These are phyloP conservation scores for Drosophila funebris DNA, from an alignment of 1,140 invertebrate species.

Conservation along the genomic window DNA sequence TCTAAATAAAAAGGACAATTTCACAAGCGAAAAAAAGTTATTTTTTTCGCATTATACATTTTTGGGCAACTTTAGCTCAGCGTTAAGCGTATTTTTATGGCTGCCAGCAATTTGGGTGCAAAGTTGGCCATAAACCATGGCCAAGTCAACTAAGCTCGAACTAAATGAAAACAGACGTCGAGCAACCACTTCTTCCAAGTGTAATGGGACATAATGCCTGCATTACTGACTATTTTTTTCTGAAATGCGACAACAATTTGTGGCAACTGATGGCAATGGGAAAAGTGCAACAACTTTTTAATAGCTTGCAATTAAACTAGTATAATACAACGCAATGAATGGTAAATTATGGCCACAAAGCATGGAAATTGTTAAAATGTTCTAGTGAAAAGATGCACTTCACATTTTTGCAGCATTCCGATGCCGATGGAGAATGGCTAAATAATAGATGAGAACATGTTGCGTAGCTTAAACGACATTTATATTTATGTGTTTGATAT, in stretches of 20 bases:
- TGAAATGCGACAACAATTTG: constrained; percentile 58
- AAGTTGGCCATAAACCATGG: constrained; percentile 51
- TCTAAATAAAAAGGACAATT: constrained; percentile 36
- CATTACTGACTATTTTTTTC: constrained; percentile 14
- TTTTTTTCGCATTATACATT: constrained; percentile 62
- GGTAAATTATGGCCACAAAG: constrained; percentile 40
- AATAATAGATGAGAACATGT: constrained; percentile 65
- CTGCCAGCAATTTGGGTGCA: constrained; percentile 12
- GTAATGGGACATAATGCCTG: constrained; percentile 12
- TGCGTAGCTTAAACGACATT: constrained; percentile 39
- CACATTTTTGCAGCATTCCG: background rate
- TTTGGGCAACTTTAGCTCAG: constrained; percentile 45
- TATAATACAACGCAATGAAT: constrained; percentile 28
- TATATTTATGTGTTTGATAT: constrained; percentile 57
- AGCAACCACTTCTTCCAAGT: constrained; percentile 1
- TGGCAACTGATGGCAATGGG: constrained; percentile 19
- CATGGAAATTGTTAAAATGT: background rate
- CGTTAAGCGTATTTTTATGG: constrained; percentile 66
- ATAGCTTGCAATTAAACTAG: constrained; percentile 67
- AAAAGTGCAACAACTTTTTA: constrained; percentile 74
- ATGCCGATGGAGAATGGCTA: constrained; percentile 33
- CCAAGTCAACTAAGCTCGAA: constrained; percentile 54
- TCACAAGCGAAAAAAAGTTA: constrained; percentile 41
- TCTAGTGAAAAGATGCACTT: background rate
- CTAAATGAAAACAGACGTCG: constrained; percentile 53